Percentiles rank a stretch among this genome's conserved stretches.
Conservation (phyloP, 1,140 invertebrate genomes). For the Branchinecta lynchi region DNA sequence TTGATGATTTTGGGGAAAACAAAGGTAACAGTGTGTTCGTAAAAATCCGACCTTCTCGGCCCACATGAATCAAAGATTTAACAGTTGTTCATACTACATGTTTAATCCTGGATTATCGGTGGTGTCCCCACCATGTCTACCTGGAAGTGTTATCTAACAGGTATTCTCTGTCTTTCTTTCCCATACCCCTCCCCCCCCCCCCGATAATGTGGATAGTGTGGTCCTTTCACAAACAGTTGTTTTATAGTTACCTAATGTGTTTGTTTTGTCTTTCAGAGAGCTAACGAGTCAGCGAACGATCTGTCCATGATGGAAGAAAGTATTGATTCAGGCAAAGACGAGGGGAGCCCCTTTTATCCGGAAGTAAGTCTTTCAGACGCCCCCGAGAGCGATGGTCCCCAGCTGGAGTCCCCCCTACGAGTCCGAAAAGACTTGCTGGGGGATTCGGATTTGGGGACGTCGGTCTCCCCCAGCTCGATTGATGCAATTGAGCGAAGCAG, state of each 20-base stretch:
- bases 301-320: background rate
- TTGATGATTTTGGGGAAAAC: too few species aligned
- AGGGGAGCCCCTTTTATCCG: constrained; percentile 2
- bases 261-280: background rate
- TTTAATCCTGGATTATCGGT: too few species aligned
- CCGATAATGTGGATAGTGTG: too few species aligned
- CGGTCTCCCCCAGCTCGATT: background rate
- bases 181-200: too few species aligned
- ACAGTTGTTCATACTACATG: too few species aligned
- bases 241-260: background rate
- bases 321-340: background rate
- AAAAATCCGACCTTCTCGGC: too few species aligned
- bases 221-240: too few species aligned
- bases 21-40: too few species aligned
- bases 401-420: background rate
- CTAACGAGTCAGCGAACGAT: background rate
- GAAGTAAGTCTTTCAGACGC: constrained; percentile 7
- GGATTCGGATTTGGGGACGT: background rate
- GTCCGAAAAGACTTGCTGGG: background rate
- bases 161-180: too few species aligned
- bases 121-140: too few species aligned
- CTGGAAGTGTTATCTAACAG: too few species aligned
- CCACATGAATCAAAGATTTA: too few species aligned
- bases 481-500: background rate
- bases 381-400: background rate